Base-by-base conservation (phyloP, 35 echinoderm and acorn worm genomes). In the Diadema setosum region DNA sequence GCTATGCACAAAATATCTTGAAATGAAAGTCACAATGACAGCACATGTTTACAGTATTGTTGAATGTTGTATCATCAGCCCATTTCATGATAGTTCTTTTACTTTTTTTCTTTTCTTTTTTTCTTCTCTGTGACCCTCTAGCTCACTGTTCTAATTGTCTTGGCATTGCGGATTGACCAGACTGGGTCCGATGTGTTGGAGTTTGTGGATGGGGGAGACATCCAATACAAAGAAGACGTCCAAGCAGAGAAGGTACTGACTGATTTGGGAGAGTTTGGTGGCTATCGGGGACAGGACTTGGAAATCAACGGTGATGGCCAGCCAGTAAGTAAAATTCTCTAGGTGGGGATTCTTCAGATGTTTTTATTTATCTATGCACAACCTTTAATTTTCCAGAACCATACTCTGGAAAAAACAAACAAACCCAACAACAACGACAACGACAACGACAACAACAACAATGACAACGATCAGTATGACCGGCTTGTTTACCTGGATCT, bases 111-210 rank as follows among this genome's bases (percentile, higher is more conserved):
- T 26, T 2, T 15, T 84, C 35, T 9, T 7, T 27, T 67, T 11
- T 50, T 86, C 36, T 75, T 31, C 27, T 36, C 29, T 23, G n/a
- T 73, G 40, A 23, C 76, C 63, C 48, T 85, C 8, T 64, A 95
- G 93, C 27, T 95, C 43, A 95, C 93, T 58, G 36, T 86, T 0
- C 55, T 76, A 45, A 86, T 95, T 18, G 35, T 95, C n/a, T 58
- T 86, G 33, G 83, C 56, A 2, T 61, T 95, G 0, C 82, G 85
- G 16, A 87, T 95, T 4, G 82, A 95, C 88, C 67, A 74, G 75
- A 84, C 86, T 83, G 93, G 93, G 3, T 86, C 86, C 2, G 67
- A 74, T 31, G 44, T 82, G 23, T 36, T 95, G 58, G 70, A 78
- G 48, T 94, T 95, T 31, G 56, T 87, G 4, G 46, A 46, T 23